Evolutionary conservation across 2,797 vertebrate species (phyloP).

Genomic region (Brachymystax lenok): DNA sequence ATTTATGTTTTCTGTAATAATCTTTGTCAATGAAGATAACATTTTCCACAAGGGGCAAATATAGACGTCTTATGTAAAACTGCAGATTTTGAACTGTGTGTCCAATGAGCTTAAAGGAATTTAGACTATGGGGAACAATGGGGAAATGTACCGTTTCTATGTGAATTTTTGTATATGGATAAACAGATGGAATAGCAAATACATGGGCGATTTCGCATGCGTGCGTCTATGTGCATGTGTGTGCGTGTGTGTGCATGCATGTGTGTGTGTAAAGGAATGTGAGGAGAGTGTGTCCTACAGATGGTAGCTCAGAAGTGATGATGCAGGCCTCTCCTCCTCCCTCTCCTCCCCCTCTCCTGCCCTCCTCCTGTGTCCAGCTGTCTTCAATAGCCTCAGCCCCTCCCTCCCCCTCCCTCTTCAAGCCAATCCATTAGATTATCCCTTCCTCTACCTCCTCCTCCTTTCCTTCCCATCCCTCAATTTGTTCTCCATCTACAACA

Average conservation of each 20-base stretch:
- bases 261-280: slow-evolving; percentile 16
- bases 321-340: slow-evolving; percentile 45
- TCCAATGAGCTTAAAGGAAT: neutral
- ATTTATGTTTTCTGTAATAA: neutral
- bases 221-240: neutral
- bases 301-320: slow-evolving; percentile 71
- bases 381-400: neutral
- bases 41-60: neutral
- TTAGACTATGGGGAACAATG: neutral
- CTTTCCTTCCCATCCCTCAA: neutral
- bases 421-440: slow-evolving; percentile 65
- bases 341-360: slow-evolving; percentile 19
- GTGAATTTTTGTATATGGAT: slow-evolving; percentile 7
- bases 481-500: neutral
- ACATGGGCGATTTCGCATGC: neutral
- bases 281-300: slow-evolving; percentile 61
- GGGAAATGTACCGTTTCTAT: neutral
- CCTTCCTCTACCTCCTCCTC: slow-evolving; percentile 20
- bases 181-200: neutral
- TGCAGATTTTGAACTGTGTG: neutral
- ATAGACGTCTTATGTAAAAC: neutral
- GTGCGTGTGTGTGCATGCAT: slow-evolving; percentile 12
- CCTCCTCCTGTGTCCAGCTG: slow-evolving; percentile 36
- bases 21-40: neutral
- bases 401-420: slow-evolving; percentile 29